phyloP scores from a whole-genome alignment of 2,888 invertebrate species.

The Diadegma fenestrale region DNA sequence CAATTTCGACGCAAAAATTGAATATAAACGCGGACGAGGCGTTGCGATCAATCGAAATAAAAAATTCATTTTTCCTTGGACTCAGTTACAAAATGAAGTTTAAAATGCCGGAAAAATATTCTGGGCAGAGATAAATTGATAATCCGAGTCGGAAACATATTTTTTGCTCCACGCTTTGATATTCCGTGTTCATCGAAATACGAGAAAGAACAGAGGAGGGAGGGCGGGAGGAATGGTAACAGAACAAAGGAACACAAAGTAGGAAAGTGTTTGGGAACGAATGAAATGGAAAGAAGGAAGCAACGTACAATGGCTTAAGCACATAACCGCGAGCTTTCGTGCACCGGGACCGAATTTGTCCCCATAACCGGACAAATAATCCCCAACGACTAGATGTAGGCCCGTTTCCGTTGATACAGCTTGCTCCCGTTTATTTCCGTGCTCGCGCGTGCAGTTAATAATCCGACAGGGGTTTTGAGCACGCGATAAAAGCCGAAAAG shows the following conservation, averaged over 20 bases:
- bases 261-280: slow-evolving; percentile 37
- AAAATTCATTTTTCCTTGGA: no score
- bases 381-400: slow-evolving; percentile 54
- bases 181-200: slow-evolving; percentile 2
- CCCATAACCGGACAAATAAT: slow-evolving; percentile 66
- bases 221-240: not conserved
- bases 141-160: not conserved
- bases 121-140: not conserved
- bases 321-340: slow-evolving; percentile 57
- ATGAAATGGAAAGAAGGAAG: slow-evolving; percentile 45
- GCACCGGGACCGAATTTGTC: slow-evolving; percentile 57
- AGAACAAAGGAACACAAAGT: slow-evolving; percentile 23
- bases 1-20: not conserved
- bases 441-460: slow-evolving; percentile 79
- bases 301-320: slow-evolving; percentile 52
- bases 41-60: not conserved
- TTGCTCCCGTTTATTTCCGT: slow-evolving; percentile 56
- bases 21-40: not conserved
- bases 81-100: no score
- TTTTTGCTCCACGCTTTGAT: not conserved
- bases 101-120: not conserved
- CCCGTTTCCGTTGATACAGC: slow-evolving; percentile 75
- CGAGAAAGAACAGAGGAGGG: not conserved
- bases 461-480: slow-evolving; percentile 73
- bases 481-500: slow-evolving; percentile 74